Evolutionary conservation across 2,888 invertebrate species (phyloP).

Genomic region (Luperina nickerlii): DNA sequence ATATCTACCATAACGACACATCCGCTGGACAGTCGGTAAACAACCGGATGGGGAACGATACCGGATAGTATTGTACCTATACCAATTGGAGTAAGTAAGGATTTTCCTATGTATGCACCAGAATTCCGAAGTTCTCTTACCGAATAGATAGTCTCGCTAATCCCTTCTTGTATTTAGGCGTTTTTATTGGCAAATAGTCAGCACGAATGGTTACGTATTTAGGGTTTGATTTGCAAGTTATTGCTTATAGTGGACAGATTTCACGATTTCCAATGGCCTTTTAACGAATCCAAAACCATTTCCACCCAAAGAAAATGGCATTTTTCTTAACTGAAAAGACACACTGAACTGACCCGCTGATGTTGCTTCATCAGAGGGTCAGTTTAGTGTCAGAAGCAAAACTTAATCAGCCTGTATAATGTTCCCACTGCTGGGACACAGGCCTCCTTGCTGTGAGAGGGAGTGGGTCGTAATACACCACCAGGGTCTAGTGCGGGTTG

Average conservation of each 20-base stretch:
- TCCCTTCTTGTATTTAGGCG: not conserved
- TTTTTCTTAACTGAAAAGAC: not conserved
- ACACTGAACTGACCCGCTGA: too few relatives aligned
- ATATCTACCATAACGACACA: conserved; percentile 50
- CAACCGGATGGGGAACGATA: conserved; percentile 55
- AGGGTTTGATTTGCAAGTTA: not conserved
- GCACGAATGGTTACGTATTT: not conserved
- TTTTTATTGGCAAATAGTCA: not conserved
- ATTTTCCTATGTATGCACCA: conserved; percentile 21
- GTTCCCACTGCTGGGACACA: not conserved
- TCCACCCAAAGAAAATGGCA: not conserved
- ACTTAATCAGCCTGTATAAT: not conserved
- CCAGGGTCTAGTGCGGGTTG: not conserved
- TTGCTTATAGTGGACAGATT: not conserved
- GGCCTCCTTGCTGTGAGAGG: too few relatives aligned
- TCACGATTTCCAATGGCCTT: not conserved
- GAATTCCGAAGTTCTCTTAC: not conserved
- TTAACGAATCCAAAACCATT: not conserved
- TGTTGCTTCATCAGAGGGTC: not conserved
- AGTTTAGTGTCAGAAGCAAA: not conserved
- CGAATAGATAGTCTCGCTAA: not conserved
- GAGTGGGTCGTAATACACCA: too few relatives aligned
- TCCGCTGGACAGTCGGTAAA: conserved; percentile 54
- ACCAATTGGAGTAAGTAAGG: conserved; percentile 28
- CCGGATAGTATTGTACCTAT: conserved; percentile 23